Percentiles rank a stretch among this genome's conserved stretches.
Conservation (phyloP, 1,140 invertebrate genomes). For the Trachymyrmex cornetzi region DNA sequence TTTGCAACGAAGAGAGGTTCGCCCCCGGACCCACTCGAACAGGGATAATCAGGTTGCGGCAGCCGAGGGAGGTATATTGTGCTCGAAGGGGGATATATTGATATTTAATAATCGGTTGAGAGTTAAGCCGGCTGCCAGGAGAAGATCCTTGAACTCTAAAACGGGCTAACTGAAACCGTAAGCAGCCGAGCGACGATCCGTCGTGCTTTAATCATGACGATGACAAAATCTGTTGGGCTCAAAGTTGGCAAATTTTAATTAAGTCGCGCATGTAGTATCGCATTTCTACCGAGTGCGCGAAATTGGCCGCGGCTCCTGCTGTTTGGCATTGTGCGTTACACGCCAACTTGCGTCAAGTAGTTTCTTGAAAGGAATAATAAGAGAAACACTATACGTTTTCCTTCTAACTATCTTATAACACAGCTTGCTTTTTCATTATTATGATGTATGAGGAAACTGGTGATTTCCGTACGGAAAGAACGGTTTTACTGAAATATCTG, state of each 20-base stretch:
- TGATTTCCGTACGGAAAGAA: neutral
- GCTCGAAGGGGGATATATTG: slow-evolving; percentile 27
- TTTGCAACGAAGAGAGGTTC: neutral
- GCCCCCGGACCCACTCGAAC: slow-evolving; percentile 1
- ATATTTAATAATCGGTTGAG: slow-evolving; percentile 58
- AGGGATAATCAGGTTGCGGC: neutral
- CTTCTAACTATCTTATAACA: neutral
- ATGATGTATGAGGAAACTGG: neutral
- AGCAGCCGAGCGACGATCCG: neutral
- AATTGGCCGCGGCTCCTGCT: slow-evolving; percentile 16
- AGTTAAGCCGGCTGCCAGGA: neutral
- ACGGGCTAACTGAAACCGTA: neutral
- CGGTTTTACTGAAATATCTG: no score
- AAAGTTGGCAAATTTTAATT: slow-evolving; percentile 55
- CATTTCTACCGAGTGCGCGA: slow-evolving; percentile 1
- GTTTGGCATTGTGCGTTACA: slow-evolving; percentile 10
- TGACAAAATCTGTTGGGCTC: neutral
- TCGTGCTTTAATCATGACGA: slow-evolving; percentile 26
- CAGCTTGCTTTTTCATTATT: neutral
- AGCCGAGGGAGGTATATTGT: neutral
- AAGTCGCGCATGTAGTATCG: slow-evolving; percentile 11
- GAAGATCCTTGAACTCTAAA: slow-evolving; percentile 22
- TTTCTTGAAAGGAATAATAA: neutral
- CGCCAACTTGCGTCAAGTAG: neutral
- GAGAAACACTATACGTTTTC: neutral